phyloP scores from a whole-genome alignment of 2,888 invertebrate species.

The Anoplius nigerrimus region DNA sequence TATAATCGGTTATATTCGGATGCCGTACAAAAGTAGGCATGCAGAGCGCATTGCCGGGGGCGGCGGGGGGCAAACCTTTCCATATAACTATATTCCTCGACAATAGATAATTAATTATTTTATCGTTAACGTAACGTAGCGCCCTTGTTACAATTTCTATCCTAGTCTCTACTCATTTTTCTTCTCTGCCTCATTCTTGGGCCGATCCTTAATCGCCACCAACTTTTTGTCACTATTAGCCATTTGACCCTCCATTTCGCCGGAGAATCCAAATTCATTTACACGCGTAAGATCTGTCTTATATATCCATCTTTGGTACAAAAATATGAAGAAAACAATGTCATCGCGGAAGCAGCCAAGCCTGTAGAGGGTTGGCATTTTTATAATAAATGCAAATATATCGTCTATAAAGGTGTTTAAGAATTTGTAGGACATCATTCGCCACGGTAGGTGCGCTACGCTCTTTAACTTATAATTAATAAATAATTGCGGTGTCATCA shows the following conservation, averaged over 20 bases:
- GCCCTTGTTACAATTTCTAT: constrained; percentile 42
- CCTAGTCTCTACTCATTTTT: constrained; percentile 62
- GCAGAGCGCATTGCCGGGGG: constrained; percentile 40
- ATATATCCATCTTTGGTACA: constrained; percentile 99
- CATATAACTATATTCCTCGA: constrained; percentile 52
- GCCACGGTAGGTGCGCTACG: constrained; percentile 99
- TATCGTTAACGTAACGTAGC: constrained; percentile 45
- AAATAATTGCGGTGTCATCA: constrained; percentile 99
- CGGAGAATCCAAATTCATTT: constrained; percentile 99
- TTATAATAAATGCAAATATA: constrained; percentile 99
- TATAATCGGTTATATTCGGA: constrained; percentile 37
- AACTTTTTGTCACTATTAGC: constrained; percentile 48
- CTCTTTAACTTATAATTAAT: constrained; percentile 99
- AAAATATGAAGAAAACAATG: constrained; percentile 98
- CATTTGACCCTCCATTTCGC: constrained; percentile 86
- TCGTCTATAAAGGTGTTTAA: constrained; percentile 99
- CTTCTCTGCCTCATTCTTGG: constrained; percentile 53
- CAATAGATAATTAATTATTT: constrained; percentile 52
- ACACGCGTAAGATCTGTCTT: constrained; percentile 95
- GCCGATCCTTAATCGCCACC: constrained; percentile 36
- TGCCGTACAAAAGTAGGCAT: constrained; percentile 39
- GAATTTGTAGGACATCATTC: constrained; percentile 99
- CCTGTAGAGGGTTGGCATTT: constrained; percentile 99
- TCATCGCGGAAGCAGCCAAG: constrained; percentile 99
- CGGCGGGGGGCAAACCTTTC: constrained; percentile 28